phyloP scores from a whole-genome alignment of 2,888 invertebrate species.

The Hybos culiciformis region DNA sequence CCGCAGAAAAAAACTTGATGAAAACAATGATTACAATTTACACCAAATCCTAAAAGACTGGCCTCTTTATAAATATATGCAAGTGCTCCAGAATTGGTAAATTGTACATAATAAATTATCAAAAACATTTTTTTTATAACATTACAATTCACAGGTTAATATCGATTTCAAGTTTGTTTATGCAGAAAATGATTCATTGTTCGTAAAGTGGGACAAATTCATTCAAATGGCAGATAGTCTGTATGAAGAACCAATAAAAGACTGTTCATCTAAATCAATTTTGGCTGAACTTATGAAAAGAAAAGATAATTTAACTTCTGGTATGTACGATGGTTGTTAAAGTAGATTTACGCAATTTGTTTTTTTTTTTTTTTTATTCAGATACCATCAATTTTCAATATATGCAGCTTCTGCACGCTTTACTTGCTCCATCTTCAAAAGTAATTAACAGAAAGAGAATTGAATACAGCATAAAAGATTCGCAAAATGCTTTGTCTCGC shows the following conservation, averaged over 20 bases:
- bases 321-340: neutral
- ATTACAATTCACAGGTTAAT: neutral
- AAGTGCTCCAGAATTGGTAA: too few relatives aligned
- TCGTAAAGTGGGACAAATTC: neutral
- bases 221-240: neutral
- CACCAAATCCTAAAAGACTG: too few relatives aligned
- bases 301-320: neutral
- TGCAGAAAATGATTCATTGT: neutral
- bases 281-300: neutral
- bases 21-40: neutral
- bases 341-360: neutral
- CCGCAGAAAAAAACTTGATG: neutral
- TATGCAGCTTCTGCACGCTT: too few relatives aligned
- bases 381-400: neutral
- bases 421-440: too few relatives aligned
- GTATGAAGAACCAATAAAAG: neutral
- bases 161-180: neutral
- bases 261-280: neutral
- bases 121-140: neutral
- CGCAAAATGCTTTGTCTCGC: too few relatives aligned
- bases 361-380: neutral
- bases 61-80: too few relatives aligned
- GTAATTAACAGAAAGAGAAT: too few relatives aligned
- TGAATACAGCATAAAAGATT: too few relatives aligned
- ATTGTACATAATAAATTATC: too few relatives aligned